Conservation (phyloP, 2,797 vertebrate species). For the Micropoecilia bifurca region DNA sequence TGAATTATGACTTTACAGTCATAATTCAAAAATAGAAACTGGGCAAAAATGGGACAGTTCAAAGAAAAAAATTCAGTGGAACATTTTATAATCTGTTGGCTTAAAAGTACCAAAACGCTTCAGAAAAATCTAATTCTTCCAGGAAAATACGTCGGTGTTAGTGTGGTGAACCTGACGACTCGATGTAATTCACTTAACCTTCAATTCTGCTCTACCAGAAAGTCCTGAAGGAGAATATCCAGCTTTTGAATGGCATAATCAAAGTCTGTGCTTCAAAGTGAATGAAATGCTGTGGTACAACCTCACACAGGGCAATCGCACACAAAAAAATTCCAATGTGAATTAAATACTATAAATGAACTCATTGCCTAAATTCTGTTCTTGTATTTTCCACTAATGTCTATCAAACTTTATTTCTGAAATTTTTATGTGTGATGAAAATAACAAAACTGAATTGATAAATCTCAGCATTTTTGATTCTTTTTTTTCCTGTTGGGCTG, state of each 20-base stretch:
- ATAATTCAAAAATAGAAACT: background rate
- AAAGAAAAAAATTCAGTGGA: background rate
- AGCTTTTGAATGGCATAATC: background rate
- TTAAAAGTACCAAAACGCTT: background rate
- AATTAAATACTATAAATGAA: background rate
- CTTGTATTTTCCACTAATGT: background rate
- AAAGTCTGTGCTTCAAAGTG: background rate
- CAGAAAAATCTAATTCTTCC: background rate
- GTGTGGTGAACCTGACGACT: background rate
- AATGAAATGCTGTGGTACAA: background rate
- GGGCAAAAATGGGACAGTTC: background rate
- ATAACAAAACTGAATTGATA: background rate
- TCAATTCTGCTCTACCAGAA: background rate
- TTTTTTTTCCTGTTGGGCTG: background rate
- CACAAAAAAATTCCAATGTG: background rate
- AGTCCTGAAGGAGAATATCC: background rate
- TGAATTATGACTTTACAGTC: no score
- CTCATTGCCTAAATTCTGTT: background rate
- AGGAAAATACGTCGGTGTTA: background rate
- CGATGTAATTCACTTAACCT: background rate
- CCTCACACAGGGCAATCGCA: background rate
- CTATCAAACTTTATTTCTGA: background rate
- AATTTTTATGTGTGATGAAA: background rate
- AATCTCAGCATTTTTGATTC: background rate
- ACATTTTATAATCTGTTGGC: background rate